Conservation (phyloP, 2,113 vertebrate genomes). For the Python bivittatus region DNA sequence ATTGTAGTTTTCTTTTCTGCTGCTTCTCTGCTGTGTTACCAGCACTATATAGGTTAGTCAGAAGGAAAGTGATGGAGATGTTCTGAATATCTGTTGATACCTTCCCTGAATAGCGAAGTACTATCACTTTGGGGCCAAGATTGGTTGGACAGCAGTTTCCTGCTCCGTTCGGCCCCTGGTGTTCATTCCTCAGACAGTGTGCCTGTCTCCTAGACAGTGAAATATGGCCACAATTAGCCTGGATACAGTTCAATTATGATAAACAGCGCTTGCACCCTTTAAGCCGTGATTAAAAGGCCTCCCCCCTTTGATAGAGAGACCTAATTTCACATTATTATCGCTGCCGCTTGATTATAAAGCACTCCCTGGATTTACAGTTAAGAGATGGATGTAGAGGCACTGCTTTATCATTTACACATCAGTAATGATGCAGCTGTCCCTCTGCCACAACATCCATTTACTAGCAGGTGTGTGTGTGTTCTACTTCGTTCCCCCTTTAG, state of each 20-base stretch:
- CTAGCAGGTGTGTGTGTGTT: slow-evolving; percentile 47
- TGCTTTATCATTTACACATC: slow-evolving; percentile 96
- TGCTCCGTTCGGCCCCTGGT: slow-evolving; percentile 51
- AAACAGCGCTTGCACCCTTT: slow-evolving; percentile 90
- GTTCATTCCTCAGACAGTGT: slow-evolving; percentile 63
- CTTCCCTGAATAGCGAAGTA: background rate
- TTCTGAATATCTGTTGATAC: slow-evolving; percentile 8
- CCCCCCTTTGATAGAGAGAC: slow-evolving; percentile 92
- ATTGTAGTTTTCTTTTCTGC: background rate
- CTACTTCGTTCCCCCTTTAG: background rate
- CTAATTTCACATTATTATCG: slow-evolving; percentile 95
- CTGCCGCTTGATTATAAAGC: slow-evolving; percentile 84
- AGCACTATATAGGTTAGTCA: slow-evolving; percentile 4
- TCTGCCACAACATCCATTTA: slow-evolving; percentile 82
- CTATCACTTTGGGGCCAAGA: slow-evolving; percentile 35
- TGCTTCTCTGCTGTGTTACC: background rate
- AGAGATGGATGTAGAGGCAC: slow-evolving; percentile 76
- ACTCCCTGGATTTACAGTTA: slow-evolving; percentile 77
- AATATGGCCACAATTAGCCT: slow-evolving; percentile 97
- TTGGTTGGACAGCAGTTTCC: slow-evolving; percentile 9
- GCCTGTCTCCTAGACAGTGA: slow-evolving; percentile 88
- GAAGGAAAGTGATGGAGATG: background rate
- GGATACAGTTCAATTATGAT: slow-evolving; percentile 98
- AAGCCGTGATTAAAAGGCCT: slow-evolving; percentile 96
- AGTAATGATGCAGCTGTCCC: slow-evolving; percentile 79